Evolutionary conservation across 2,888 invertebrate genomes (phyloP).

Genomic region (Thumatha senex): DNA sequence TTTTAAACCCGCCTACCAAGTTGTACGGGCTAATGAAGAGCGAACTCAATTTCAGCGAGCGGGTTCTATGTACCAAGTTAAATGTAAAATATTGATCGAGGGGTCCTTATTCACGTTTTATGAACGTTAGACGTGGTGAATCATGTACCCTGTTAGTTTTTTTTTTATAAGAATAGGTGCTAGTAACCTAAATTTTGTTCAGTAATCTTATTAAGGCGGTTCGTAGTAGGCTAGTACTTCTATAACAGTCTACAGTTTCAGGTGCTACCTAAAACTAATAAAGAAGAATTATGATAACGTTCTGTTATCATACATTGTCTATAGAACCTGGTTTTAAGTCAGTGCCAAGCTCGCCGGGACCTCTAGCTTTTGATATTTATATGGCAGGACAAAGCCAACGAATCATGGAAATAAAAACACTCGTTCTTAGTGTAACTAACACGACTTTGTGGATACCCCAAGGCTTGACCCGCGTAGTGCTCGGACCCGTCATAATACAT

Average conservation of each 20-base stretch:
- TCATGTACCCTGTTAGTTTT: not conserved
- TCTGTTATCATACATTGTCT: no score
- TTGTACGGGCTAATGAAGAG: conserved; percentile 68
- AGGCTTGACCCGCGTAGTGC: no score
- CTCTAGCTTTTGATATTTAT: no score
- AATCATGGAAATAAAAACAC: no score
- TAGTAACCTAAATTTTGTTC: not conserved
- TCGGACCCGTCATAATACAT: no score
- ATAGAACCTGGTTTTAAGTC: no score
- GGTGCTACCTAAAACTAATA: no score
- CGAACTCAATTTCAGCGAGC: conserved; percentile 65
- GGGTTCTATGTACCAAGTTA: conserved; percentile 34
- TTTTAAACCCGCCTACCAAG: conserved; percentile 57
- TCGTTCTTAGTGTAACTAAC: no score
- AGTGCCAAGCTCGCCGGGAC: no score
- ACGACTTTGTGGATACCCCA: no score
- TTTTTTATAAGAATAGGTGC: not conserved
- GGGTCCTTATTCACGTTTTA: not conserved
- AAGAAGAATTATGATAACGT: no score
- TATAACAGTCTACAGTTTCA: not conserved
- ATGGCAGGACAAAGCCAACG: no score
- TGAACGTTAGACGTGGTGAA: not conserved
- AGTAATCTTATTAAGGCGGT: not conserved
- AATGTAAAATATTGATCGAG: conserved; percentile 12
- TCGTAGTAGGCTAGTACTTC: not conserved